Evolutionary conservation across 2,888 invertebrate genomes (phyloP), one percentile per base, ranked within the genome.

Genomic region (Tetanocera ferruginea): DNA sequence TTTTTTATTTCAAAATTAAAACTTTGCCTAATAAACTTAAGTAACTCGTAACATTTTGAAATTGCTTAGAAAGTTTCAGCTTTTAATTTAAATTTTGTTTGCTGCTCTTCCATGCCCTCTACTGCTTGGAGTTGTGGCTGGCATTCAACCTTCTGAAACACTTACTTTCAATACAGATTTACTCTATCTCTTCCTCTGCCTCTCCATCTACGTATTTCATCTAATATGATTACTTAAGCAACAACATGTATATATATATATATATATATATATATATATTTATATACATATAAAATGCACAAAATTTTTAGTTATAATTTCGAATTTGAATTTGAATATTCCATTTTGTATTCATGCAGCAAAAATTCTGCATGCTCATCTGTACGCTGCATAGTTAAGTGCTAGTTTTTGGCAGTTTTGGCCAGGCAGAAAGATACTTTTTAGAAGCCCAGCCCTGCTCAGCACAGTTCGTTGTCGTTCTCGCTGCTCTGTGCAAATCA

Each of bases 181-280:
- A 23, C 25, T 25, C 69, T 69, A 23, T 52, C 9, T 23, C 14
- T 14, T 17, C 6, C 28, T 37, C n/a, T n/a, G n/a, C n/a, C n/a
- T n/a, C n/a, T n/a, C n/a, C n/a, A n/a, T n/a, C n/a, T n/a, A n/a
- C n/a, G n/a, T n/a, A n/a, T 79, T 78, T 64, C 80, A 78, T 79
- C 78, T 78, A 80, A 80, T 78, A 79, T 80, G 80, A 81, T 81
- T 81, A 81, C 75, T 76, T 79, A 78, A 31, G 57, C 28, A 28
- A 31, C 64, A 31, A n/a, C n/a, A 55, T 19, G 14, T 14, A 14
- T n/a, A n/a, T n/a, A n/a, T n/a, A n/a, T n/a, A n/a, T n/a, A n/a
- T n/a, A n/a, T n/a, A n/a, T n/a, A n/a, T n/a, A n/a, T n/a, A n/a
- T n/a, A n/a, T n/a, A n/a, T n/a, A n/a, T n/a, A n/a, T n/a, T 14